A percentile compares a stretch with the other conserved stretches of the same genome.
phyloP scores from a whole-genome alignment of 2,888 invertebrate genomes.

The Phengaris alcon region DNA sequence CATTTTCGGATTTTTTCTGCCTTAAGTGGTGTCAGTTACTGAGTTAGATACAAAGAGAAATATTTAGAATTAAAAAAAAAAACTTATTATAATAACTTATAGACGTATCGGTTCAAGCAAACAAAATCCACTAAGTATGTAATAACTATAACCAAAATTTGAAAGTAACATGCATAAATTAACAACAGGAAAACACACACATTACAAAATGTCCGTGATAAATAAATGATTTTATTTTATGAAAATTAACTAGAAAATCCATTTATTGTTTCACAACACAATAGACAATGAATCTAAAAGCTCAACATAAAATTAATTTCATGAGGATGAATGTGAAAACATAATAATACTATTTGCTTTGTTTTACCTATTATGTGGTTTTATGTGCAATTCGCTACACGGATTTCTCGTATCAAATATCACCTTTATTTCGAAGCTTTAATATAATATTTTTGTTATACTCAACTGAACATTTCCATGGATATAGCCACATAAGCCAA shows the following conservation, averaged over 20 bases:
- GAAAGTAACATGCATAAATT: neutral
- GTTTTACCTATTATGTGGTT: neutral
- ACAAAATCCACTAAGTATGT: neutral
- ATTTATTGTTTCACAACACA: conserved; percentile 69
- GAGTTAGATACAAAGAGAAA: too few species aligned
- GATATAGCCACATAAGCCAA: too few species aligned
- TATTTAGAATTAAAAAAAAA: too few species aligned
- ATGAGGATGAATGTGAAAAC: neutral
- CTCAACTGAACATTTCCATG: too few species aligned
- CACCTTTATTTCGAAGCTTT: too few species aligned
- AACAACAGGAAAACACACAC: neutral
- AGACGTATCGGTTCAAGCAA: neutral
- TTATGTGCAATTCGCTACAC: too few species aligned
- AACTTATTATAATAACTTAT: too few species aligned
- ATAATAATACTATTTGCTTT: neutral
- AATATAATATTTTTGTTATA: too few species aligned
- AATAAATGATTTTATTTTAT: conserved; percentile 6
- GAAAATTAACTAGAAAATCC: conserved; percentile 43
- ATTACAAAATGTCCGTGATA: conserved; percentile 3
- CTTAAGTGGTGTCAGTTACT: too few species aligned
- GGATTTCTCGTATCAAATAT: too few species aligned
- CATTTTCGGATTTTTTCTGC: too few species aligned
- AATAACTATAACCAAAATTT: neutral
- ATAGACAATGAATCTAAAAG: conserved; percentile 69
- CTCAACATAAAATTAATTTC: conserved; percentile 59